Base-by-base conservation (phyloP, 2,888 invertebrate species). In the Xestia rhomboidea region DNA sequence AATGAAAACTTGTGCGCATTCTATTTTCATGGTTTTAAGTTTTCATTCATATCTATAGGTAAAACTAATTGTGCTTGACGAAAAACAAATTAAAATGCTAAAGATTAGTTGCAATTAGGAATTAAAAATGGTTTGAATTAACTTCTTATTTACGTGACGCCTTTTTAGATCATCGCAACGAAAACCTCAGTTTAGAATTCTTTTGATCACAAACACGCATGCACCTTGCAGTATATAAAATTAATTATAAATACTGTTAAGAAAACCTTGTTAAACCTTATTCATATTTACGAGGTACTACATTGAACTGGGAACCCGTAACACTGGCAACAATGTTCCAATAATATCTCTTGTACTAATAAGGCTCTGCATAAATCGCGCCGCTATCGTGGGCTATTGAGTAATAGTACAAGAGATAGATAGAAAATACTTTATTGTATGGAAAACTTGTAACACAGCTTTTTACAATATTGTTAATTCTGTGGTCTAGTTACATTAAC, bases 321-420 rank as follows among this genome's bases (percentile, higher is more conserved):
- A 66, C 11, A 63, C 62, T 54, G 66, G 69, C 66, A 69, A 82
- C 68, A 72, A 54, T 67, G 71, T 77, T 81, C 74, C 69, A 73
- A 73, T 81, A 76, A 80, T 73, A 72, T 72, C 66, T 67, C 34
- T 30, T 38, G 18, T n/a, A 64, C 77, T 77, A 77, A 77, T 73
- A 84, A 63, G 69, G 63, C 24, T 15, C 49, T 54, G 54, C 60
- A 84, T 77, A 80, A 84, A 84, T 77, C 72, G 66, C 67, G 27
- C 18, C 49, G 41, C 54, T 73, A 82, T 82, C 72, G 74, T 54
- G 46, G n/a, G 62, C 38, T 76, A 85, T 85, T 68, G 67, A 51
- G 73, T 70, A 76, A 49, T 81, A 75, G 81, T 57, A 24, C 6
- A 41, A 75, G 75, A 79, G 79, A 64, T 64, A 41, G 41, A 18